phyloP scores from a whole-genome alignment of 2,888 invertebrate species.

The Penaeus monodon region DNA sequence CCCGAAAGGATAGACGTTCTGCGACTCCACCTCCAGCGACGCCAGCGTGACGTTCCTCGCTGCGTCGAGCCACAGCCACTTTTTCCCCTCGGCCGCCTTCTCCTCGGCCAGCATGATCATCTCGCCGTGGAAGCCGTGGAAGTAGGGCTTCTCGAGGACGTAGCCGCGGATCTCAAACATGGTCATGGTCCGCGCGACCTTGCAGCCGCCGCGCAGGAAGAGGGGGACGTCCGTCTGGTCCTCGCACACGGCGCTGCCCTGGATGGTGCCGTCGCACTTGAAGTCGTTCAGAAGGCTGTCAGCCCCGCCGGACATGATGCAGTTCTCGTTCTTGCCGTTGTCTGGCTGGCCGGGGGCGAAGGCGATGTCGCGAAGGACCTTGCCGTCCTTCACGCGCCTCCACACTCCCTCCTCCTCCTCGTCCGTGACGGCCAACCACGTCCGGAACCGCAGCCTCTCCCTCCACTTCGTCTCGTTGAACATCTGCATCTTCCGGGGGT shows the following conservation, averaged over 20 bases:
- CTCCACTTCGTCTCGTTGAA: neutral
- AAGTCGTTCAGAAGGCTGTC: too few species aligned
- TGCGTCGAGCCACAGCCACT: constrained; percentile 31
- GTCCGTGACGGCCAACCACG: constrained; percentile 46
- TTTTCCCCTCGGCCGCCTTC: neutral
- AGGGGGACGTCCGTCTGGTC: too few species aligned
- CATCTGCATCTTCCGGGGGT: neutral
- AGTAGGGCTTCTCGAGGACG: constrained; percentile 18
- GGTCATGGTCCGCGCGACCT: too few species aligned
- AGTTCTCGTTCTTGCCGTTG: constrained; percentile 29
- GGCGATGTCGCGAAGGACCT: constrained; percentile 17
- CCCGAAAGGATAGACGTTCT: constrained; percentile 29
- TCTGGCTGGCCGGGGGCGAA: constrained; percentile 42
- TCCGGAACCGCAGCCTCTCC: constrained; percentile 1
- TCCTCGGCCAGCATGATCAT: constrained; percentile 2
- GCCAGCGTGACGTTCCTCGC: constrained; percentile 26
- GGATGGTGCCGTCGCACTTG: too few species aligned
- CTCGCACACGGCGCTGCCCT: too few species aligned
- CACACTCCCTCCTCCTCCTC: constrained; percentile 39
- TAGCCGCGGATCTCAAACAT: constrained; percentile 37
- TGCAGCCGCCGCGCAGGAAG: too few species aligned
- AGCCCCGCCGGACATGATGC: neutral
- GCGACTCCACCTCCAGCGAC: constrained; percentile 2
- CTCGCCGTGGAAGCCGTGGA: constrained; percentile 42
- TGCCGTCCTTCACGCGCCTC: constrained; percentile 20